These are phyloP conservation scores for Microctenopoma lineatum DNA, from an alignment of 2,797 vertebrate genomes.

Conservation along the genomic window DNA sequence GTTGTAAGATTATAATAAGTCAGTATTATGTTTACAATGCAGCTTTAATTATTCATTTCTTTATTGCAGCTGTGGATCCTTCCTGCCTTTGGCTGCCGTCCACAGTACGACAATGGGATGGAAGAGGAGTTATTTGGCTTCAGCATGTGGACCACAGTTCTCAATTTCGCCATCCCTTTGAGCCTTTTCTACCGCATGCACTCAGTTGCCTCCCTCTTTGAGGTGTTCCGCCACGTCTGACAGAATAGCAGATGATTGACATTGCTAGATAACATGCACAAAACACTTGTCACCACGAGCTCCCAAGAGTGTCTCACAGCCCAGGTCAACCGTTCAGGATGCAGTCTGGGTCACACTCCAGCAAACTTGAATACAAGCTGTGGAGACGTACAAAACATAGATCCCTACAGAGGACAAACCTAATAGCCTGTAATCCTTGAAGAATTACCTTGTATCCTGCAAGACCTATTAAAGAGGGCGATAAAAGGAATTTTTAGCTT, in stretches of 20 bases:
- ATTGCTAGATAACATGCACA: slow-evolving; percentile 47
- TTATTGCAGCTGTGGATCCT: slow-evolving; percentile 93
- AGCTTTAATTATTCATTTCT: neutral
- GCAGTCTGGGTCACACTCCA: slow-evolving; percentile 57
- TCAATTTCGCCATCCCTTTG: slow-evolving; percentile 96
- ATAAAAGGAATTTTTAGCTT: slow-evolving; percentile 38
- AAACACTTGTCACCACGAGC: slow-evolving; percentile 54
- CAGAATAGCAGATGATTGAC: slow-evolving; percentile 26
- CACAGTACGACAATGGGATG: slow-evolving; percentile 93
- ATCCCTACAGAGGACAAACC: slow-evolving; percentile 41
- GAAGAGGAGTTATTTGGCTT: slow-evolving; percentile 95
- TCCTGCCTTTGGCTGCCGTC: slow-evolving; percentile 94
- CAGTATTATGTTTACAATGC: neutral
- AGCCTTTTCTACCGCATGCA: slow-evolving; percentile 99
- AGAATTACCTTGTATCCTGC: slow-evolving; percentile 41
- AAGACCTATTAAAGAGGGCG: slow-evolving; percentile 26
- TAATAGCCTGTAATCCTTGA: slow-evolving; percentile 54
- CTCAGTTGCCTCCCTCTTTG: slow-evolving; percentile 94
- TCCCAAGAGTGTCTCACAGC: slow-evolving; percentile 43
- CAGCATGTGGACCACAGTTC: slow-evolving; percentile 93
- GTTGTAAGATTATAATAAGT: neutral
- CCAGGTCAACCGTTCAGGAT: slow-evolving; percentile 64
- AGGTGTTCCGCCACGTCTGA: slow-evolving; percentile 88
- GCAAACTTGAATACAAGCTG: slow-evolving; percentile 59
- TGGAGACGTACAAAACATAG: slow-evolving; percentile 41